A percentile compares a stretch with the other conserved stretches of the same genome.
Conservation (phyloP, 2,797 vertebrate species). For the Pteropus rufus region DNA sequence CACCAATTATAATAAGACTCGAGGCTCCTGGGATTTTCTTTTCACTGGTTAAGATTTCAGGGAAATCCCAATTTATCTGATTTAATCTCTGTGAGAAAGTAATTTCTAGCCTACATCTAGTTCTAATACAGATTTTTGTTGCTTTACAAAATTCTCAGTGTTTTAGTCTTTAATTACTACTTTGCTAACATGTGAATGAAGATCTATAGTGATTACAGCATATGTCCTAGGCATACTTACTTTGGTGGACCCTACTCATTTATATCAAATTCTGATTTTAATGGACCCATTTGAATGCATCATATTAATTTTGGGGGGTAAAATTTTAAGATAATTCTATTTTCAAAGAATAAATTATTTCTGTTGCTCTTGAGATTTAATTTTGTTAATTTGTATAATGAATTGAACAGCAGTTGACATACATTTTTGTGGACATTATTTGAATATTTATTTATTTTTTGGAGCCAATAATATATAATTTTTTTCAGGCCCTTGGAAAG, state of each 20-base stretch:
- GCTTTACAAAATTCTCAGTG: conserved; percentile 12
- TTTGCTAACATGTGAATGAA: conserved; percentile 18
- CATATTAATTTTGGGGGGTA: background rate
- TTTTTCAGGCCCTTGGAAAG: background rate
- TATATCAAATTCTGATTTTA: background rate
- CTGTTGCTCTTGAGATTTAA: background rate
- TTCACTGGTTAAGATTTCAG: conserved; percentile 37
- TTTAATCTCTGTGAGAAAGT: conserved; percentile 45
- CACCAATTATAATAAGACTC: conserved; percentile 19
- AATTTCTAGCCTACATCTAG: conserved; percentile 12
- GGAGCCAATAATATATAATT: background rate
- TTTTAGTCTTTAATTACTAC: conserved; percentile 21
- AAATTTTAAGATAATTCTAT: conserved; percentile 25
- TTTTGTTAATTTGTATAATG: background rate
- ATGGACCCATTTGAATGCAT: background rate
- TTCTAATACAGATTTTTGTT: background rate
- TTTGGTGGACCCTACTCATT: background rate
- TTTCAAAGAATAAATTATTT: conserved; percentile 17
- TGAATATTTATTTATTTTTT: background rate
- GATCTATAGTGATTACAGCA: background rate
- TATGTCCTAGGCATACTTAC: background rate
- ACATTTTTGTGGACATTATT: background rate
- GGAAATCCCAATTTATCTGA: conserved; percentile 44
- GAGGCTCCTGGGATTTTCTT: background rate
- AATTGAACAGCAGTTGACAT: background rate